Evolutionary conservation across 1,140 invertebrate species (phyloP), one percentile per base, ranked within the genome.

Genomic region (Halyomorpha halys): DNA sequence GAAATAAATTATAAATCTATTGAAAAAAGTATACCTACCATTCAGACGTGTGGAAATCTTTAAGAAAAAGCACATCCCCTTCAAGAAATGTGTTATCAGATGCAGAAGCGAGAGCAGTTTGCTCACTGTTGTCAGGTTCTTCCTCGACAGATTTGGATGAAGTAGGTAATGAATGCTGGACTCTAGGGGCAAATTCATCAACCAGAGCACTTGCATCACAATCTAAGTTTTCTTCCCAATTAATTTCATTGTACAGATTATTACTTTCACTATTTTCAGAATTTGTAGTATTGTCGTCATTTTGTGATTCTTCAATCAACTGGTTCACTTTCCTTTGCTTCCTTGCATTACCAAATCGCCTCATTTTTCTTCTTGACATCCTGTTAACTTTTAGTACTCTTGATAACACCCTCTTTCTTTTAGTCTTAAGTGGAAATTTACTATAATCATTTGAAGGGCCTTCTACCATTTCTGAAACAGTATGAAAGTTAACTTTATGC

Each of bases 211-310:
- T 47, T 15, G 65, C 23, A 49, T 67, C 66, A 21, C n/a, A 44
- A 21, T 64, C 66, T 14, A 67, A 21, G 27, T 67, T 67, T 51
- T 63, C 66, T 45, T 67, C 66, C 66, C 66, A 67, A 51, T 67
- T 54, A 47, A 67, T 60, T 39, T 67, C 66, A 34, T 60, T 44
- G n/a, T 49, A 67, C 25, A 64, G n/a, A 13, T 44, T 34, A 49
- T 62, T 65, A 14, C 39, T 44, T 30, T 67, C 66, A 60, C 66
- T 67, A 23, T 23, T 45, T 45, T 67, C 66, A 18, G 66, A 67
- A 54, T 67, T 67, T 9, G 66, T 64, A 14, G 66, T 67, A 34
- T 67, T 67, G 2, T 64, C 66, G 18, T 67, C 66, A 49, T 56
- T 56, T 56, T 23, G 23, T 27, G 53, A 21, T 5, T 56, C 53